These are phyloP conservation scores for Criorhina ranunculi DNA, from an alignment of 2,888 invertebrate species.

Conservation along the genomic window DNA sequence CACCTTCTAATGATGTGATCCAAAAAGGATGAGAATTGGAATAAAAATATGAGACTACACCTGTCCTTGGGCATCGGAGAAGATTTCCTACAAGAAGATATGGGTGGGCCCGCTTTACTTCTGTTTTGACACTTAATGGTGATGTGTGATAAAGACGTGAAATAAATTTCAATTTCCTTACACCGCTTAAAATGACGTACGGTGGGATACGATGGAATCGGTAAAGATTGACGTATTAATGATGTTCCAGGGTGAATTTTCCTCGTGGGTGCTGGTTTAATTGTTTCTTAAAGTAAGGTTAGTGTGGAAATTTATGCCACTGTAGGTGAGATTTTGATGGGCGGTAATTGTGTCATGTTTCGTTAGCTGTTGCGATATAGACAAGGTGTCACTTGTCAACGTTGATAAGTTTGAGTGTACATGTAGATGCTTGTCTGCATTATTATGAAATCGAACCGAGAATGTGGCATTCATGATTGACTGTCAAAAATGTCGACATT, in stretches of 20 bases:
- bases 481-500: too few species aligned
- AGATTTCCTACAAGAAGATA: background rate
- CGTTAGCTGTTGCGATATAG: background rate
- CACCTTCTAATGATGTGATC: slow-evolving; percentile 1
- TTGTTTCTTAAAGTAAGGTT: slow-evolving; percentile 46
- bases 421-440: too few species aligned
- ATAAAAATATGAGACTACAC: slow-evolving; percentile 18
- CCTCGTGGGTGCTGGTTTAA: slow-evolving; percentile 35
- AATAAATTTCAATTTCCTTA: slow-evolving; percentile 43
- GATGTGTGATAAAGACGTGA: slow-evolving; percentile 17
- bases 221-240: slow-evolving; percentile 20
- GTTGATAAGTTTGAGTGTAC: background rate
- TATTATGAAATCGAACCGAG: too few species aligned
- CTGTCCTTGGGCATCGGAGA: background rate
- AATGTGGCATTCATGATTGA: too few species aligned
- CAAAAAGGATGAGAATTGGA: background rate
- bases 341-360: slow-evolving; percentile 50
- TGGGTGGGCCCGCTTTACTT: background rate
- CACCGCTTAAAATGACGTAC: too few species aligned
- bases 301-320: slow-evolving; percentile 61
- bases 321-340: slow-evolving; percentile 59
- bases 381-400: background rate
- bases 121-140: slow-evolving; percentile 2
- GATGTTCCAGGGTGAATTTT: slow-evolving; percentile 38
- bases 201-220: background rate